Percentiles rank a stretch among this genome's conserved stretches.
Conservation (phyloP, 2,888 invertebrate species). For the Papilio elwesi region DNA sequence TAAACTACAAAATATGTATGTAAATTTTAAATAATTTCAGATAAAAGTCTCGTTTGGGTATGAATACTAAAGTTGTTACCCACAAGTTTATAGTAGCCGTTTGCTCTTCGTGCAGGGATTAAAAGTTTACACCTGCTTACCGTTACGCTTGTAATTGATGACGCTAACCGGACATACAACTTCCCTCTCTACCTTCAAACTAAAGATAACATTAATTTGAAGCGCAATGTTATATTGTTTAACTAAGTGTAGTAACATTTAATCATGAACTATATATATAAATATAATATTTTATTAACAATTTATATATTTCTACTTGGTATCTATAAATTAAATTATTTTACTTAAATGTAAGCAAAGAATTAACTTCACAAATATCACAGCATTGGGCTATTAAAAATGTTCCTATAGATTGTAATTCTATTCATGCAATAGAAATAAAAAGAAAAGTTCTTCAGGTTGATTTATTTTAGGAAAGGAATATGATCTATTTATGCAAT, state of each 20-base stretch:
- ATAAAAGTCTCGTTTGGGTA: background rate
- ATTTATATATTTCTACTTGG: no score
- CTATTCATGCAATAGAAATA: no score
- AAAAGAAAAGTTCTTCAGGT: background rate
- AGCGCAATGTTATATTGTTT: background rate
- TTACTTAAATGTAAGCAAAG: no score
- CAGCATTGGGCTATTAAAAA: no score
- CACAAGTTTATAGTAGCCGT: slow-evolving; percentile 6
- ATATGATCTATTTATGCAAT: background rate
- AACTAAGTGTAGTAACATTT: no score
- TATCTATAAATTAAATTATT: no score
- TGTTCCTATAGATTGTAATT: no score
- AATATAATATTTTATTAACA: no score
- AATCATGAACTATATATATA: no score
- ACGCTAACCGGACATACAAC: background rate
- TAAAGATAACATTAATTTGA: background rate
- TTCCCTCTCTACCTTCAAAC: slow-evolving; percentile 1
- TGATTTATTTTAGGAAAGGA: background rate
- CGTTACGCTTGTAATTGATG: slow-evolving; percentile 5
- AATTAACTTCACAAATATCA: no score
- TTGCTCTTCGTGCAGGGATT: slow-evolving; percentile 3
- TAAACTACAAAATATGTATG: background rate
- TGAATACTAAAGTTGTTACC: slow-evolving; percentile 17
- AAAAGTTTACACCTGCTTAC: slow-evolving; percentile 10
- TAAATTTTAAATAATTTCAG: slow-evolving; percentile 1